Percentiles rank a stretch among this genome's conserved stretches.
phyloP scores from a whole-genome alignment of 1,140 invertebrate genomes.

The Agrypnia vestita region DNA sequence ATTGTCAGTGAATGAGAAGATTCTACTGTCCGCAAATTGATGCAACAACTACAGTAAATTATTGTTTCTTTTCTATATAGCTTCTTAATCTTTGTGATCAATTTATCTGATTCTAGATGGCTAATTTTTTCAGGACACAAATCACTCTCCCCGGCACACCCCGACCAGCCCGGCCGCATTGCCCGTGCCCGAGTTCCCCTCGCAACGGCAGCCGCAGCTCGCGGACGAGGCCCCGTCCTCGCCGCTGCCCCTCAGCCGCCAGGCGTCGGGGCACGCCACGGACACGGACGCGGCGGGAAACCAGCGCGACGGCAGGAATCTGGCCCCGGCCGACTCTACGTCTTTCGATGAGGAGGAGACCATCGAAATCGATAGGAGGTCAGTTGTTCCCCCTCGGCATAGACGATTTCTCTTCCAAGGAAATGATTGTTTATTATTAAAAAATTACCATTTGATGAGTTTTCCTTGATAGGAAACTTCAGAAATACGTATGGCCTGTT shows the following conservation, averaged over 20 bases:
- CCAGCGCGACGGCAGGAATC: slow-evolving; percentile 5
- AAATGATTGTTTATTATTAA: no score
- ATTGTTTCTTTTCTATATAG: no score
- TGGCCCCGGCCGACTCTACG: slow-evolving; percentile 31
- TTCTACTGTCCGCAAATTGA: no score
- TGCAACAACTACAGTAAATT: no score
- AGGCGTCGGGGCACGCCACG: neutral
- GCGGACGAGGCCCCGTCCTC: neutral
- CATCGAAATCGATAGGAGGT: slow-evolving; percentile 34
- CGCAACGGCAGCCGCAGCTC: neutral
- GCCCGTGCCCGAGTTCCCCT: slow-evolving; percentile 46
- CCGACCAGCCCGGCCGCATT: slow-evolving; percentile 56
- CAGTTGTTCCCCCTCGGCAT: neutral
- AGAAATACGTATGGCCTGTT: no score
- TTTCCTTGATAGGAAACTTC: no score
- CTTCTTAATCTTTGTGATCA: no score
- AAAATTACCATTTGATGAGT: no score
- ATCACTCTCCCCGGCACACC: neutral
- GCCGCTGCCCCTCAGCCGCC: neutral
- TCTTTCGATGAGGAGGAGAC: slow-evolving; percentile 52
- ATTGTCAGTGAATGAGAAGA: no score
- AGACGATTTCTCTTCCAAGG: no score
- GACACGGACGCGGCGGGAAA: neutral
- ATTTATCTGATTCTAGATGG: no score
- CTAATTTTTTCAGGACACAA: no score